Conservation (phyloP, 2,797 vertebrate species). For the Allobates femoralis region DNA sequence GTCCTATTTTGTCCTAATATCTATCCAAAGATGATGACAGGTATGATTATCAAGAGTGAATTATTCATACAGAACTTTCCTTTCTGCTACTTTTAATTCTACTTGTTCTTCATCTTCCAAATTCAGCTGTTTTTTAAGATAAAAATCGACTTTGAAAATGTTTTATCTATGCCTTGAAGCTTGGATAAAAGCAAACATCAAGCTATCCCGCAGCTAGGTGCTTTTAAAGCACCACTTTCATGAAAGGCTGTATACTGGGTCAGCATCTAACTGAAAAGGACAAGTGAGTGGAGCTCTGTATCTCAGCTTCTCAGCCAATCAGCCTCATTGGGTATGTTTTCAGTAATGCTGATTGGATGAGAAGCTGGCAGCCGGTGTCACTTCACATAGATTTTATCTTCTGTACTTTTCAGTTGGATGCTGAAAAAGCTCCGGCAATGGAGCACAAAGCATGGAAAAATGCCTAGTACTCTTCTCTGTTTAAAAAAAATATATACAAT, state of each 20-base stretch:
- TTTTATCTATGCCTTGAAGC: not conserved
- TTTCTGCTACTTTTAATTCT: not conserved
- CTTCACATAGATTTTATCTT: too few species aligned
- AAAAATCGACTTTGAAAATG: not conserved
- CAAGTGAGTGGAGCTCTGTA: not conserved
- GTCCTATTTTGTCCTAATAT: slow-evolving; percentile 30
- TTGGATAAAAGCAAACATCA: not conserved
- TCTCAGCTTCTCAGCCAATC: not conserved
- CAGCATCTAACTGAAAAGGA: too few species aligned
- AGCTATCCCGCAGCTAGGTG: not conserved
- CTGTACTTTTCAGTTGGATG: too few species aligned
- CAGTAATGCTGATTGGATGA: not conserved
- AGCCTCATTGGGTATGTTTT: not conserved
- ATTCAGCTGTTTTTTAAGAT: not conserved
- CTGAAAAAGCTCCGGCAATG: too few species aligned
- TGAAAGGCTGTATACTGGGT: too few species aligned
- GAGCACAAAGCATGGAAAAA: too few species aligned
- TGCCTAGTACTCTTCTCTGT: too few species aligned
- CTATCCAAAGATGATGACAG: slow-evolving; percentile 3
- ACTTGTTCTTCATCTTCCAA: not conserved
- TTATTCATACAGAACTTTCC: not conserved
- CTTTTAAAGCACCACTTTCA: not conserved
- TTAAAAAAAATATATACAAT: too few species aligned
- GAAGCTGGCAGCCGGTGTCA: too few species aligned
- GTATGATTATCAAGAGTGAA: not conserved